These are phyloP conservation scores for Drosophila bunnanda DNA, from an alignment of 2,888 invertebrate genomes.

Conservation along the genomic window DNA sequence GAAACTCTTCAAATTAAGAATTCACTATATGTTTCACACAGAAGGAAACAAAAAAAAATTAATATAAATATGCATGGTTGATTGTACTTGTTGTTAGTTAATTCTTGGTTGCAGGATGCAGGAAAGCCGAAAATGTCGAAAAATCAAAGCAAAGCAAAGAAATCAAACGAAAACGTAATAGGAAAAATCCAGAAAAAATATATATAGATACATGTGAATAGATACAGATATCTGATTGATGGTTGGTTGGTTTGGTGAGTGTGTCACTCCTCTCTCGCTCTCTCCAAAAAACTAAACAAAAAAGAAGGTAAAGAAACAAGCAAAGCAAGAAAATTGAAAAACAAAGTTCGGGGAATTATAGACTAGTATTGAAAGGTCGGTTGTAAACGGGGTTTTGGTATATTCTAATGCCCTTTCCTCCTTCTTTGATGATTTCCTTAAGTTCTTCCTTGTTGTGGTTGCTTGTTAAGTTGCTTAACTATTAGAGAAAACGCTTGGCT, in stretches of 20 bases:
- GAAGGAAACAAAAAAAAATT: slow-evolving; percentile 23
- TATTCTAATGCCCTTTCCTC: slow-evolving; percentile 8
- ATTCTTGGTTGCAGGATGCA: slow-evolving; percentile 15
- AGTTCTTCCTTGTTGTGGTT: slow-evolving; percentile 6
- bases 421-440: background rate
- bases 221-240: slow-evolving; percentile 9
- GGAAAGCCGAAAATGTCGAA: slow-evolving; percentile 23
- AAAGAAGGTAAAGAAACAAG: slow-evolving; percentile 24
- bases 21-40: slow-evolving; percentile 1
- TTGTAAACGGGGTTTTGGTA: slow-evolving; percentile 15
- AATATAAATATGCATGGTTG: slow-evolving; percentile 57
- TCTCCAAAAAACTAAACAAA: background rate
- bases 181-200: slow-evolving; percentile 28
- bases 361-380: slow-evolving; percentile 4
- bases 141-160: slow-evolving; percentile 50
- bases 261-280: slow-evolving; percentile 8
- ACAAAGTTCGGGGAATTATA: slow-evolving; percentile 16
- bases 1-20: slow-evolving; percentile 2
- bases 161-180: slow-evolving; percentile 41
- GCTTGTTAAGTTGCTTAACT: slow-evolving; percentile 53
- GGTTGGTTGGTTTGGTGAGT: slow-evolving; percentile 12
- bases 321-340: slow-evolving; percentile 31
- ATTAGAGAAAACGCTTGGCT: slow-evolving; percentile 64
- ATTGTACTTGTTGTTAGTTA: slow-evolving; percentile 12
- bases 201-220: slow-evolving; percentile 1